phyloP scores from a whole-genome alignment of 2,888 invertebrate species.

The Platycnemis pennipes region DNA sequence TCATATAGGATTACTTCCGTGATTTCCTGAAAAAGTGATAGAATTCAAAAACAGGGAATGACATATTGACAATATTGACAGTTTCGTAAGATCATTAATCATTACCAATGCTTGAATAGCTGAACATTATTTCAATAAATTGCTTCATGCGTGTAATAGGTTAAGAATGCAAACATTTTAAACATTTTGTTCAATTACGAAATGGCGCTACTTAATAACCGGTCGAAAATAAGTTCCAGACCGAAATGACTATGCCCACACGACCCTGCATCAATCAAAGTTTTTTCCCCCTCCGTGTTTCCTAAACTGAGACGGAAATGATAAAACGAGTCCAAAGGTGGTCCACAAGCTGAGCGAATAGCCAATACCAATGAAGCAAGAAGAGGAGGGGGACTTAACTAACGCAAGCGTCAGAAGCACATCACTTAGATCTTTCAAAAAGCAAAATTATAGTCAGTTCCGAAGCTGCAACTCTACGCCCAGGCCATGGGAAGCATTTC shows the following conservation, averaged over 20 bases:
- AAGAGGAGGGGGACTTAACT: slow-evolving; percentile 18
- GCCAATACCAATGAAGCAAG: slow-evolving; percentile 46
- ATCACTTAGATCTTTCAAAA: slow-evolving; percentile 54
- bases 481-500: slow-evolving; percentile 32
- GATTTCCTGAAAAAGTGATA: background rate
- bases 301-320: background rate
- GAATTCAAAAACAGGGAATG: background rate
- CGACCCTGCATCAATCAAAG: background rate
- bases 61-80: too few relatives aligned
- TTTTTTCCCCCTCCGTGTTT: background rate
- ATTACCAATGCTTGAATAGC: background rate
- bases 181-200: background rate
- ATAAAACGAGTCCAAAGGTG: slow-evolving; percentile 54
- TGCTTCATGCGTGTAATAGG: background rate
- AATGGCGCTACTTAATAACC: background rate
- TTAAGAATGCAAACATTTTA: background rate
- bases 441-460: slow-evolving; percentile 54
- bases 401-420: background rate
- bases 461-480: slow-evolving; percentile 18
- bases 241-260: background rate
- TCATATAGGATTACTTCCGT: background rate
- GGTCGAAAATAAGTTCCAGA: background rate
- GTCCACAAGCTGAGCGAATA: background rate
- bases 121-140: background rate
- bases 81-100: too few relatives aligned